Conservation (phyloP, 2,113 vertebrate genomes). For the Otis tarda region DNA sequence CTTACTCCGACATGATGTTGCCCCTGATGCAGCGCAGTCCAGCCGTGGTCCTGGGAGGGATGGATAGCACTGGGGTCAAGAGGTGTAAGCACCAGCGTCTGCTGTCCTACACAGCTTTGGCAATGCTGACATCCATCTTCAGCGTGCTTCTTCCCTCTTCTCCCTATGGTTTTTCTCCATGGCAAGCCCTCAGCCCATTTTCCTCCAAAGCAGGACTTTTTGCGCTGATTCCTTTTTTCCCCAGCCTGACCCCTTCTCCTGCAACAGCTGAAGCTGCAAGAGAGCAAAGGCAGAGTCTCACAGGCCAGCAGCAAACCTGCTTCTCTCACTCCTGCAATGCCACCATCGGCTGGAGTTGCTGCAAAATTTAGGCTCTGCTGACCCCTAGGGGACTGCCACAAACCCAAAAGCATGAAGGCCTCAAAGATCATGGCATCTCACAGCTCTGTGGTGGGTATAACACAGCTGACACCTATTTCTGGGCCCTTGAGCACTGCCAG, state of each 20-base stretch:
- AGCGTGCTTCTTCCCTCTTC: neutral
- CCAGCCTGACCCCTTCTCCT: neutral
- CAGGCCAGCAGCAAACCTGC: neutral
- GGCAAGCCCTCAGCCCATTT: neutral
- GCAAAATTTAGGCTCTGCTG: slow-evolving; percentile 57
- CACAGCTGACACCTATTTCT: neutral
- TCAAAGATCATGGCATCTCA: neutral
- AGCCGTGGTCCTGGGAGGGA: fast-evolving
- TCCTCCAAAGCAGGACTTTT: neutral
- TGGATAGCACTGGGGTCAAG: fast-evolving
- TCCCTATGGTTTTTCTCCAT: neutral
- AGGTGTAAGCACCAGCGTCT: neutral
- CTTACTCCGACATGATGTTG: neutral
- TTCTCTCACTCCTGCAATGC: neutral
- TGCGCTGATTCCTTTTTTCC: neutral
- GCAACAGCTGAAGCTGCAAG: neutral
- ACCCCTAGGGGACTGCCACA: slow-evolving; percentile 73
- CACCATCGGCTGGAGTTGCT: neutral
- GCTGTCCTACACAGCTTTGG: neutral
- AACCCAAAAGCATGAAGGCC: neutral
- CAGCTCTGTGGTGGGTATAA: neutral
- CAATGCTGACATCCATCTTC: neutral
- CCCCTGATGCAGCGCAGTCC: neutral
- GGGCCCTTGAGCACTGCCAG: neutral
- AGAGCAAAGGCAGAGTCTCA: neutral